Evolutionary conservation across 2,888 invertebrate genomes (phyloP).

Genomic region (Cabera pusaria): DNA sequence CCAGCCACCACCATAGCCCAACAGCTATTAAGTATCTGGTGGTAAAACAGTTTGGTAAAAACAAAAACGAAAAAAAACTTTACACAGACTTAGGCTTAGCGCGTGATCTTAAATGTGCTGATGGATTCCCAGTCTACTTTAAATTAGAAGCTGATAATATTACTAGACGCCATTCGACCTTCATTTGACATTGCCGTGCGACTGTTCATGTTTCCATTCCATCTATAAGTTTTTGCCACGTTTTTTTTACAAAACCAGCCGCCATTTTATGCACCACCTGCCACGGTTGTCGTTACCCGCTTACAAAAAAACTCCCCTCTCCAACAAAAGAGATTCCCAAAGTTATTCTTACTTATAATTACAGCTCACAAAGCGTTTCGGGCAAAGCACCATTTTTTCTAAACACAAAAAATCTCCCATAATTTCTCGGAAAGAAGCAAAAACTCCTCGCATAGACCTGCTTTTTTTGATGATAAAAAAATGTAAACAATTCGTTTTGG

Average conservation of each 20-base stretch:
- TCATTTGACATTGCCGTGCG: conserved; percentile 69
- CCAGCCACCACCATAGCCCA: too few species aligned
- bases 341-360: conserved; percentile 80
- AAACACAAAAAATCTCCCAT: conserved; percentile 62
- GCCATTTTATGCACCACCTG: conserved; percentile 77
- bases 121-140: too few species aligned
- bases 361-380: conserved; percentile 70
- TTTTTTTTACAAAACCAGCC: conserved; percentile 70
- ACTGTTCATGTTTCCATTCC: conserved; percentile 42
- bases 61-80: too few species aligned
- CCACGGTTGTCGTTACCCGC: conserved; percentile 78
- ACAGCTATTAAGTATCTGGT: too few species aligned
- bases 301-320: conserved; percentile 75
- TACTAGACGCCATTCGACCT: conserved; percentile 52
- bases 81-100: too few species aligned
- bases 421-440: conserved; percentile 60
- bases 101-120: too few species aligned
- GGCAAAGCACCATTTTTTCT: conserved; percentile 63
- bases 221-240: conserved; percentile 67
- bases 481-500: conserved; percentile 70
- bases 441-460: conserved; percentile 53
- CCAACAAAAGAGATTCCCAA: conserved; percentile 76
- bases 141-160: too few species aligned
- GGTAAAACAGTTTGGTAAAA: too few species aligned
- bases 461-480: conserved; percentile 62